A percentile compares a stretch with the other conserved stretches of the same genome.
Conservation (phyloP, 2,888 invertebrate species). For the Clitarchus hookeri region DNA sequence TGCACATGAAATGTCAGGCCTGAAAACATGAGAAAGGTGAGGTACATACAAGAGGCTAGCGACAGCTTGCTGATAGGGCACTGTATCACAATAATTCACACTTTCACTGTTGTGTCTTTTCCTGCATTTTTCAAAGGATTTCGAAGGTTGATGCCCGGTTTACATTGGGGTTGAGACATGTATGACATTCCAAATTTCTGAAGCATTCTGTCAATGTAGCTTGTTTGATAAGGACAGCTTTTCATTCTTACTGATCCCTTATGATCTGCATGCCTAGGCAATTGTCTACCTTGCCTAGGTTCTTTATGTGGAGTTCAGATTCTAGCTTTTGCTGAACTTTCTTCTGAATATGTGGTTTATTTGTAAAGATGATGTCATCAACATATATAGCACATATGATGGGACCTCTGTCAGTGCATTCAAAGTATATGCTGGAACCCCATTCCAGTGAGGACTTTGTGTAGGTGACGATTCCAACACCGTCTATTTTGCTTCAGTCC, state of each 20-base stretch:
- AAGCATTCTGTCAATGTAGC: no score
- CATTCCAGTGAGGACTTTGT: not conserved
- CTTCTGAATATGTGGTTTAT: not conserved
- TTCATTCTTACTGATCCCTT: no score
- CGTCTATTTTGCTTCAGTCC: no score
- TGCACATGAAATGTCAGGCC: not conserved
- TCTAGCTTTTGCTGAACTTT: no score
- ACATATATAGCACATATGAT: not conserved
- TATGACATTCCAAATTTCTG: not conserved
- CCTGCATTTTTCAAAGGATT: not conserved
- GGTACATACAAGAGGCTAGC: not conserved
- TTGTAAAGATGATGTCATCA: not conserved
- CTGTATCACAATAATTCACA: not conserved
- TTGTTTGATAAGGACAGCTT: no score
- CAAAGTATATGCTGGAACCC: not conserved
- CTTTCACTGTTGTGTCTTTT: not conserved
- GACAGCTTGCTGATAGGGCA: not conserved
- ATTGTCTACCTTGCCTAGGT: no score
- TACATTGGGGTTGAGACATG: not conserved
- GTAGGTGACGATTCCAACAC: no score
- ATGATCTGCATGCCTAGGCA: no score
- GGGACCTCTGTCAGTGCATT: not conserved
- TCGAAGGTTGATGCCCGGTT: not conserved
- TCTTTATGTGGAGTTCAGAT: no score
- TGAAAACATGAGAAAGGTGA: not conserved